phyloP scores from a whole-genome alignment of 92 coral and sea anemone species.

The Porites divaricata region DNA sequence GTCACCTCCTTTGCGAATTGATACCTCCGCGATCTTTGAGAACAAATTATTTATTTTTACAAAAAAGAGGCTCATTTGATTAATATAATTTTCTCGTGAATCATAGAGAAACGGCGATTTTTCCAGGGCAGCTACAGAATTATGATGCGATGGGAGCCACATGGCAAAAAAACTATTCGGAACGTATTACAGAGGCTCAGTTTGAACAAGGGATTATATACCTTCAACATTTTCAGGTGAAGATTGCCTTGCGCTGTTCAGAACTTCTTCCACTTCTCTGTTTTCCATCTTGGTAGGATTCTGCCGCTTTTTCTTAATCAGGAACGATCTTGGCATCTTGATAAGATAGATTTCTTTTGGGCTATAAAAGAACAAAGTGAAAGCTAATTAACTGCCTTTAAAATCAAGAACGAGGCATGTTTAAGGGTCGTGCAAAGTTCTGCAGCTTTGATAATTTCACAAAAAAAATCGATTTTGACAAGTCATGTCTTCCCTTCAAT shows the following conservation, averaged over 20 bases:
- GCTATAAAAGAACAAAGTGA: slow-evolving; percentile 18
- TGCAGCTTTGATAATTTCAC: neutral
- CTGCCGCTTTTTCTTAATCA: slow-evolving; percentile 59
- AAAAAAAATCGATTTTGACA: neutral
- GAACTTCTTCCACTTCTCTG: neutral
- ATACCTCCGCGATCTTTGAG: neutral
- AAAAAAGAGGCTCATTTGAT: too few relatives aligned
- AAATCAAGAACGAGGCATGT: slow-evolving; percentile 15
- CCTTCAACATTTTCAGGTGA: slow-evolving; percentile 11
- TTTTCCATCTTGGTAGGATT: neutral
- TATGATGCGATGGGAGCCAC: too few relatives aligned
- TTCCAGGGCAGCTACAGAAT: too few relatives aligned
- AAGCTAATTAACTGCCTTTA: slow-evolving; percentile 3
- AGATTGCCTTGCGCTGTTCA: neutral
- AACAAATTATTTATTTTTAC: neutral
- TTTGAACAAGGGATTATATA: neutral
- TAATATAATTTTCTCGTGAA: too few relatives aligned
- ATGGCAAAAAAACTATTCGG: too few relatives aligned
- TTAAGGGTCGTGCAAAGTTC: neutral
- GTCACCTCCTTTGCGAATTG: neutral
- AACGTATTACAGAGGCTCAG: neutral
- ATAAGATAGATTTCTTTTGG: neutral
- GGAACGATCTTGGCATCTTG: slow-evolving; percentile 74
- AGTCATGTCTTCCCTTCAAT: too few relatives aligned
- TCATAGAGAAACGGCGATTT: too few relatives aligned